Evolutionary conservation across 2,888 invertebrate genomes (phyloP), one percentile per base, ranked within the genome.

Genomic region (Drosophila bunnanda): DNA sequence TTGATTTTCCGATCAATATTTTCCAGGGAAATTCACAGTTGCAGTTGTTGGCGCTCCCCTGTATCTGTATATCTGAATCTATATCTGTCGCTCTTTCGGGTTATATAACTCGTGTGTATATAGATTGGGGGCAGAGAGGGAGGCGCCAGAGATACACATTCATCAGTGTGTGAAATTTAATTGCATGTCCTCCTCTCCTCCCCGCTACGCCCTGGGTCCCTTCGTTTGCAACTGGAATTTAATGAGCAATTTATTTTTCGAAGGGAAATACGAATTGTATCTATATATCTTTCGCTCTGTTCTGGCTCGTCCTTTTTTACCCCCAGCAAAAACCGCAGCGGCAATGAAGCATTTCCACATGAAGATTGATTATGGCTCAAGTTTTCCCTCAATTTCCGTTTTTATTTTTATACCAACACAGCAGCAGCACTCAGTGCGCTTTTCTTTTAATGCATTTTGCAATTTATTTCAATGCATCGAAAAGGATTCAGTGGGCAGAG

Each of bases 1-100:
- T 91, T 89, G 91, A 90, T 91, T 90, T 90, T 90, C 75, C 81
- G 90, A 90, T 90, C 90, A 86, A 90, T 90, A 90, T 88, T 90
- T 90, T 89, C 91, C 88, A 91, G 91, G 88, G 88, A 90, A 89
- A 88, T 88, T 80, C 82, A 75, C 79, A 79, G 43, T 60, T 41
- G 67, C 50, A 65, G 22, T 44, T 39, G 48, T 30, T 39, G 54
- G n/a, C 9, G 38, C 38, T 5, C 38, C 15, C n/a, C n/a, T 38
- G n/a, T 60, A 22, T 53, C 22, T 54, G 43, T 55, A 34, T 52
- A 34, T 52, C 50, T 43, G 41, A 41, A 64, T 65, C 52, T 54
- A 44, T 54, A 66, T 67, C 44, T 55, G 55, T 32, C 17, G 66
- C 43, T 50, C 22, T 13, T 50, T 64, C 32, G 20, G 68, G 71